Conservation (phyloP, 2,797 vertebrate species). For the Coluber constrictor region DNA sequence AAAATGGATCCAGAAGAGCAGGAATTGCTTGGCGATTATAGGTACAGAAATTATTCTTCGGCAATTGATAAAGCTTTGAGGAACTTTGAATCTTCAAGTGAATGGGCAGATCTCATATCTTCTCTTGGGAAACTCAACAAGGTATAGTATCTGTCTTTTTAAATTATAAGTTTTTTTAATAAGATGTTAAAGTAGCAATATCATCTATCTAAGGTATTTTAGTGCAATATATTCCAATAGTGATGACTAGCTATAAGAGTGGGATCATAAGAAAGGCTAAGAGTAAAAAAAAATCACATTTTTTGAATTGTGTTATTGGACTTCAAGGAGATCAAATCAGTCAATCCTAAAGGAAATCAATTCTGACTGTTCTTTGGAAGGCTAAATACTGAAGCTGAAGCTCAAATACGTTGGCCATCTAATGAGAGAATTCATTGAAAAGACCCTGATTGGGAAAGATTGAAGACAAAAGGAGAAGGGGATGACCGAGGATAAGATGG, state of each 20-base stretch:
- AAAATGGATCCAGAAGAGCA: constrained; percentile 94
- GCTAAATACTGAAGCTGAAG: neutral
- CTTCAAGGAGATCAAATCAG: neutral
- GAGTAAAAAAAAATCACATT: neutral
- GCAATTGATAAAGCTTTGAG: constrained; percentile 95
- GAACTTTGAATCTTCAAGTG: constrained; percentile 96
- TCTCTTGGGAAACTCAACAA: constrained; percentile 97
- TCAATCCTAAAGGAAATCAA: neutral
- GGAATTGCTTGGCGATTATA: constrained; percentile 90
- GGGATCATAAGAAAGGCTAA: neutral
- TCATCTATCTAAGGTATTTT: neutral
- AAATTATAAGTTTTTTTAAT: neutral
- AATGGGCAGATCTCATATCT: constrained; percentile 98
- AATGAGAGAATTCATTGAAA: neutral
- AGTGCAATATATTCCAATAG: neutral
- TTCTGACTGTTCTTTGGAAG: neutral
- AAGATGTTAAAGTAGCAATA: neutral
- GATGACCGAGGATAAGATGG: neutral
- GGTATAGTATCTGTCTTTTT: constrained; percentile 67
- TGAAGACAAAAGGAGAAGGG: neutral
- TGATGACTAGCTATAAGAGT: neutral
- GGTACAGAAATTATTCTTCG: constrained; percentile 89
- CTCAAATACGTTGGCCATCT: neutral
- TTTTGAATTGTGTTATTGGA: neutral
- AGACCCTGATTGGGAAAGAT: neutral